A percentile compares a stretch with the other conserved stretches of the same genome.
Conservation (phyloP, 1,140 invertebrate genomes). For the Diabrotica virgifera region DNA sequence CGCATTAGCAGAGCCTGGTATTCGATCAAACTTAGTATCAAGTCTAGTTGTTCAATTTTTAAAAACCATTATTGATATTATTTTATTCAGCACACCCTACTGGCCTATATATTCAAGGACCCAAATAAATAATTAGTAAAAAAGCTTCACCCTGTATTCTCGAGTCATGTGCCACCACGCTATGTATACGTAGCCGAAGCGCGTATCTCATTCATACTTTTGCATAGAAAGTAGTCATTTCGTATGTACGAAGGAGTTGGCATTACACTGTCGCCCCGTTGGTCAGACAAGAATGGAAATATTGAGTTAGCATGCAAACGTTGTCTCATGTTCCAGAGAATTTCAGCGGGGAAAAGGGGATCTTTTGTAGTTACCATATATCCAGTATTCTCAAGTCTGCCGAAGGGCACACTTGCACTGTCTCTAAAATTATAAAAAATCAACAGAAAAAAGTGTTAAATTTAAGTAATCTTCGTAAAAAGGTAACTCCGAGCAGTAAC, state of each 20-base stretch:
- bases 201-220: slow-evolving; percentile 52
- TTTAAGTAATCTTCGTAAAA: too few species aligned
- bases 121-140: background rate
- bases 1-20: too few species aligned
- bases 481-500: too few species aligned
- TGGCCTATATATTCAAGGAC: too few species aligned
- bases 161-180: slow-evolving; percentile 35
- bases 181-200: slow-evolving; percentile 45
- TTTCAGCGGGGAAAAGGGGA: slow-evolving; percentile 51
- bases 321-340: slow-evolving; percentile 56
- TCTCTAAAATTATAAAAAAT: background rate
- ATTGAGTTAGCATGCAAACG: slow-evolving; percentile 52
- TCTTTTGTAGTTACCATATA: slow-evolving; percentile 49
- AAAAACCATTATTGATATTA: too few species aligned
- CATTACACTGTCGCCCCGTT: slow-evolving; percentile 33
- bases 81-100: too few species aligned
- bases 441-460: too few species aligned
- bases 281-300: slow-evolving; percentile 51
- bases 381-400: slow-evolving; percentile 50
- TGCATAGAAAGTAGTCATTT: slow-evolving; percentile 52
- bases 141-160: slow-evolving; percentile 23
- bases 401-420: slow-evolving; percentile 40
- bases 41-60: too few species aligned
- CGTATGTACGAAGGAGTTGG: slow-evolving; percentile 50
- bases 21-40: too few species aligned